Percentiles rank a stretch among this genome's conserved stretches.
phyloP scores from a whole-genome alignment of 1,140 invertebrate genomes.

The Drosophila dunni region DNA sequence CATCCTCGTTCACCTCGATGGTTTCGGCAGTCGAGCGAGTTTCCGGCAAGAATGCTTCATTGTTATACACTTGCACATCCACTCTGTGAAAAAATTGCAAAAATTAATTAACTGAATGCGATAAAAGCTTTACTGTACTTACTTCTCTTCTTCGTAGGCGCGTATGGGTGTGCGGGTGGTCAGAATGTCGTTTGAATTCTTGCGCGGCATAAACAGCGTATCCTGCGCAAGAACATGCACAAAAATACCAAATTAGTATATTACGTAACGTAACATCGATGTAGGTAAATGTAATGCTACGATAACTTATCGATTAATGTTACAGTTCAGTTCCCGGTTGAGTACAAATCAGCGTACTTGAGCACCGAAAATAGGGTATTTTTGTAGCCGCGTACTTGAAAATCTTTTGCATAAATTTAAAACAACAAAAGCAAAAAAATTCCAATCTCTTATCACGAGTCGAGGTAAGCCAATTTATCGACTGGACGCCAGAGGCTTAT shows the following conservation, averaged over 20 bases:
- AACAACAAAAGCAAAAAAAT: conserved; percentile 23
- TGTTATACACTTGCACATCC: conserved; percentile 65
- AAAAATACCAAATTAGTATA: not conserved
- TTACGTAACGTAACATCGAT: not conserved
- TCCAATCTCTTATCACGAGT: conserved; percentile 38
- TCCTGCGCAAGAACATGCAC: conserved; percentile 45
- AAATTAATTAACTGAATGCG: not conserved
- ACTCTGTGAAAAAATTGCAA: conserved; percentile 34
- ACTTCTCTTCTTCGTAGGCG: conserved; percentile 76
- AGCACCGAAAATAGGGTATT: conserved; percentile 22
- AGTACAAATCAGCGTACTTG: too few relatives aligned
- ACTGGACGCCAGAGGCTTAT: conserved; percentile 46
- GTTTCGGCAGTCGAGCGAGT: conserved; percentile 67
- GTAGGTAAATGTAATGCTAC: too few relatives aligned
- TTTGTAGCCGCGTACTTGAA: not conserved
- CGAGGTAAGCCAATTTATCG: conserved; percentile 39
- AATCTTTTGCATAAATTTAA: not conserved
- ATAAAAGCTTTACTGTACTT: conserved; percentile 8
- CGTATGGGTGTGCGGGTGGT: conserved; percentile 68
- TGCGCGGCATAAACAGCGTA: conserved; percentile 77
- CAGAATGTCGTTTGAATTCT: conserved; percentile 79
- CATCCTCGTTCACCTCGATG: conserved; percentile 73
- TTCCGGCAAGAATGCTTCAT: conserved; percentile 67
- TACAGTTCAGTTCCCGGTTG: too few relatives aligned
- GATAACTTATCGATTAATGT: not conserved